phyloP scores from a whole-genome alignment of 2,113 vertebrate species.

The Motacilla alba region DNA sequence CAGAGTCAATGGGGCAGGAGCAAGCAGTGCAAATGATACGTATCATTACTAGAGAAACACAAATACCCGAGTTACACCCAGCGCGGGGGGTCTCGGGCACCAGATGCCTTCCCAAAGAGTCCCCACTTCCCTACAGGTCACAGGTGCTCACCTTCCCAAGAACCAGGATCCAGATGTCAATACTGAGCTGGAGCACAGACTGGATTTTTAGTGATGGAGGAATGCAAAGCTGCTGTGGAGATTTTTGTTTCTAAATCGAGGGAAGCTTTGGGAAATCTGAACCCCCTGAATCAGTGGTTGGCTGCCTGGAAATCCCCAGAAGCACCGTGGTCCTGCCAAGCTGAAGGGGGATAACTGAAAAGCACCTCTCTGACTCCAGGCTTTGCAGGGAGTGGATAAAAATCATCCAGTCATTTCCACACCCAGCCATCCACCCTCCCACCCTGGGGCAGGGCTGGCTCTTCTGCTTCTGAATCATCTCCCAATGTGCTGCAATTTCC shows the following conservation, averaged over 20 bases:
- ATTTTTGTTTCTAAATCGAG: background rate
- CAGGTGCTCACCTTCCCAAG: background rate
- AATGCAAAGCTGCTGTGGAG: background rate
- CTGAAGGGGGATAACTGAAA: background rate
- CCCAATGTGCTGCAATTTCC: background rate
- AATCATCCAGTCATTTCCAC: background rate
- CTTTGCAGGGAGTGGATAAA: background rate
- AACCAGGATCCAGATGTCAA: background rate
- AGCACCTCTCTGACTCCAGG: background rate
- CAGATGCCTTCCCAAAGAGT: background rate
- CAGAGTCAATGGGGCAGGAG: background rate
- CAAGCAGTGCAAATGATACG: background rate
- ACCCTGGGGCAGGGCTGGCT: background rate
- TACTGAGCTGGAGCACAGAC: background rate
- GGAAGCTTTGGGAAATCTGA: background rate
- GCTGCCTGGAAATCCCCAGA: background rate
- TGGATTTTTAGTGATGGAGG: background rate
- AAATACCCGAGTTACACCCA: background rate
- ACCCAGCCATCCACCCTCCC: background rate
- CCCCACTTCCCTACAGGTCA: background rate
- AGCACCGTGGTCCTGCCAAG: background rate
- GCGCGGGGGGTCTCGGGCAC: background rate
- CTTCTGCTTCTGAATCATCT: constrained; percentile 16
- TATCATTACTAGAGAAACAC: constrained; percentile 7
- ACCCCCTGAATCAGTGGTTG: background rate